Percentiles rank a stretch among this genome's conserved stretches.
Conservation (phyloP, 2,113 vertebrate species). For the Chloropsis cyanopogon region DNA sequence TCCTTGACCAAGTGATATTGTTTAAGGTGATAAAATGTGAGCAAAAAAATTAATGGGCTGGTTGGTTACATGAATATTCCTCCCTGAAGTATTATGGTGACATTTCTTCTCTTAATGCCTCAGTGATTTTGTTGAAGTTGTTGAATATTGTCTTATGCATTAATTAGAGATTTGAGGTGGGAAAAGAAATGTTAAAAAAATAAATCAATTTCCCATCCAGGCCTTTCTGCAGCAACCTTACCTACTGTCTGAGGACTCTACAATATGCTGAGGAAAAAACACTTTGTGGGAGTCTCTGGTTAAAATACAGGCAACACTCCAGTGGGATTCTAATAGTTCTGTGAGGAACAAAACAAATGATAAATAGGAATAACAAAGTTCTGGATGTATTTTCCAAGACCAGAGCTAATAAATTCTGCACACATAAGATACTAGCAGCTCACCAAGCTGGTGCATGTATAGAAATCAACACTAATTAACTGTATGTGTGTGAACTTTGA, state of each 20-base stretch:
- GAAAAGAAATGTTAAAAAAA: not conserved
- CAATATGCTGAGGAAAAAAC: not conserved
- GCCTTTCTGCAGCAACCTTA: not conserved
- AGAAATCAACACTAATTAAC: not conserved
- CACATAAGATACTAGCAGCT: not conserved
- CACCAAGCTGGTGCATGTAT: not conserved
- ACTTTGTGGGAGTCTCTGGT: not conserved
- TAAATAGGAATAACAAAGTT: not conserved
- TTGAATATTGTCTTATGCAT: conserved; percentile 14
- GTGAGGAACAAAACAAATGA: not conserved
- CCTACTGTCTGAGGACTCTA: not conserved
- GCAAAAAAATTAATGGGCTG: conserved; percentile 20
- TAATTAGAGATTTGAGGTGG: not conserved
- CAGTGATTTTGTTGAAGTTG: not conserved
- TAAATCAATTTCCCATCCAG: not conserved
- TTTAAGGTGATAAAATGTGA: conserved; percentile 17
- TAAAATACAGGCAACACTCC: not conserved
- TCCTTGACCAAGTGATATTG: not conserved
- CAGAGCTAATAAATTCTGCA: not conserved
- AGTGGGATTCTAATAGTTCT: not conserved
- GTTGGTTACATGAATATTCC: conserved; percentile 9
- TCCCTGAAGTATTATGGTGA: not conserved
- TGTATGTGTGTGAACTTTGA: not conserved
- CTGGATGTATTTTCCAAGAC: not conserved
- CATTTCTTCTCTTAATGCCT: conserved; percentile 22